Base-by-base conservation (phyloP, 1,140 invertebrate genomes). In the Stratiolaelaps scimitus region DNA sequence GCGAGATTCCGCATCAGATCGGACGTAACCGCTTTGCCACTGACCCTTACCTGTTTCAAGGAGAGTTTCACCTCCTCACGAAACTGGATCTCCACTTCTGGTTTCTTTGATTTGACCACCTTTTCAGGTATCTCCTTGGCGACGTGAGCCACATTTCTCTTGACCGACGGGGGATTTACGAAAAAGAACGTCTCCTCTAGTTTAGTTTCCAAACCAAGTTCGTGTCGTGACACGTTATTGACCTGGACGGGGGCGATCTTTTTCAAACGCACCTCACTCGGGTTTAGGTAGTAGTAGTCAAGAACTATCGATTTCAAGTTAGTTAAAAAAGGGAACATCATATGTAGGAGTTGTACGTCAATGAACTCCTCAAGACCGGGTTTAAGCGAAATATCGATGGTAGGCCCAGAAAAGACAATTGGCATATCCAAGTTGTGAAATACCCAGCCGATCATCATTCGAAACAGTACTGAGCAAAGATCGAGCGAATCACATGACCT, bases 401-500 rank as follows among this genome's bases (percentile, higher is more conserved):
- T 60, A 2, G 53, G 15, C 2, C 26, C 17, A 34, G 26, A 29
- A 23, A 60, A 60, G 15, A 17, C 26, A 5, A 60, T 26, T 17
- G 53, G 34, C 26, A 60, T 60, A 2, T 60, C 26, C 15, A 60
- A 10, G 23, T 60, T 60, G 15, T 60, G 53, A 34, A 20, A 60
- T 15, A 60, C 34, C 53, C 53, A 60, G 2, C 53, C 53, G 53
- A 60, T 60, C 53, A 60, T 17, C 23, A 60, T 29, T 17, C 53
- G 26, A 15, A 60, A 17, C 15, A 60, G 23, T 2, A 60, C 34
- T 15, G 15, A 60, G 53, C 26, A 60, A 17, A 34, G 23, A 17
- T 34, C 26, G 2, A 6, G 17, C 23, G 17, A 15, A 1, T 60
- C 10, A 23, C 53, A 60, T 15, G 53, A 60, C 53, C 26, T 15